Conservation (phyloP, 1,140 invertebrate genomes). For the Episyrphus balteatus region DNA sequence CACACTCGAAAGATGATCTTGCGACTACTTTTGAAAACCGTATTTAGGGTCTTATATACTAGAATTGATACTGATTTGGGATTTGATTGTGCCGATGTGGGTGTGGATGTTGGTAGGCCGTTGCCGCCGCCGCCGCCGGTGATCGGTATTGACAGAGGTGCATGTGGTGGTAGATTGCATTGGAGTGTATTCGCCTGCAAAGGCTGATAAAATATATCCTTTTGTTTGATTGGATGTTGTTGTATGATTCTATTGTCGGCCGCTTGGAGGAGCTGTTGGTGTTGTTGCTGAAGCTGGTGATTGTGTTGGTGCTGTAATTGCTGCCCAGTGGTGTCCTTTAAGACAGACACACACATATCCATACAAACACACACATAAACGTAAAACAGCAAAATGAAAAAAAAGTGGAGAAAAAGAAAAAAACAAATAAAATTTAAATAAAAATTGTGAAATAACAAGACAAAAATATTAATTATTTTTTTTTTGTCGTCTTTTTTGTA, state of each 20-base stretch:
- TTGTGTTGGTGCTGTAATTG: constrained; percentile 15
- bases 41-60: constrained; percentile 35
- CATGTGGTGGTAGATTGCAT: background rate
- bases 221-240: constrained; percentile 2
- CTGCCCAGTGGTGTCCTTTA: constrained; percentile 16
- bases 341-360: constrained; percentile 16
- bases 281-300: constrained; percentile 1
- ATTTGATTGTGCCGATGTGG: background rate
- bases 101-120: constrained; percentile 15
- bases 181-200: background rate
- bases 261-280: background rate
- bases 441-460: constrained; percentile 11
- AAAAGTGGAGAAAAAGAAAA: constrained; percentile 14
- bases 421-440: constrained; percentile 19
- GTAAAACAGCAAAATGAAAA: constrained; percentile 16
- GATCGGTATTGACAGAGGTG: constrained; percentile 1
- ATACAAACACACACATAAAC: constrained; percentile 11
- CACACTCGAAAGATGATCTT: constrained; percentile 36
- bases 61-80: constrained; percentile 33
- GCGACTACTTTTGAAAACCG: constrained; percentile 36
- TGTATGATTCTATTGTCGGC: background rate
- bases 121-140: constrained; percentile 7
- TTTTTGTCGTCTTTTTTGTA: background rate
- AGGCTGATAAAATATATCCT: background rate
- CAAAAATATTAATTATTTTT: background rate